A percentile compares a stretch with the other conserved stretches of the same genome.
Conservation (phyloP, 2,113 vertebrate genomes). For the Dicaeum eximium region DNA sequence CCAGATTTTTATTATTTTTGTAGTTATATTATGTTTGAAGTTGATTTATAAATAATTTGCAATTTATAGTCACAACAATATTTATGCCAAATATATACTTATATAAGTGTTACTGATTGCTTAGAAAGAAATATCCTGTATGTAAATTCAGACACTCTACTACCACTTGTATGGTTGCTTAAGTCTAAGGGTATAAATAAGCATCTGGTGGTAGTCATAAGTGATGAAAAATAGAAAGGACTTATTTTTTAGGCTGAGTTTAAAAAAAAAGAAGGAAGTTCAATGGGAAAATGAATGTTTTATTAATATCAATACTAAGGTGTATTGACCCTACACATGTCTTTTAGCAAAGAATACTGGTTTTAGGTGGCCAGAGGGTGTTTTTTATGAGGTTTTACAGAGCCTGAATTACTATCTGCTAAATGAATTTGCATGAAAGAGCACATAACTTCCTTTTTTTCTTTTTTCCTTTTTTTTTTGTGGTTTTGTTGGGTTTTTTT, state of each 20-base stretch:
- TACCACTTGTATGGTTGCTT: neutral
- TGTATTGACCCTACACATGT: neutral
- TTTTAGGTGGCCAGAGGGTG: neutral
- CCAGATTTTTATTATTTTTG: neutral
- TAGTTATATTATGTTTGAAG: neutral
- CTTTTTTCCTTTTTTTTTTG: fast-evolving
- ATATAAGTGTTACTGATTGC: neutral
- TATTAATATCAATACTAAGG: neutral
- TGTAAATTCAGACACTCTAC: neutral
- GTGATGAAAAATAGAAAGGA: neutral
- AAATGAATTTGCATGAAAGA: neutral
- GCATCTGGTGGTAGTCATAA: neutral
- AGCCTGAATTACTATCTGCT: neutral
- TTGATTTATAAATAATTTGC: neutral
- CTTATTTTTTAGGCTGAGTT: neutral
- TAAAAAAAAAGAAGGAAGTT: neutral
- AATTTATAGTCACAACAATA: neutral
- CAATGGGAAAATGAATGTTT: neutral
- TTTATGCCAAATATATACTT: neutral
- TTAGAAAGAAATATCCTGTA: neutral
- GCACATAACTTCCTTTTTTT: neutral
- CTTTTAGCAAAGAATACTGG: neutral
- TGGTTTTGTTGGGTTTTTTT: no score
- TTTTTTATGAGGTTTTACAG: neutral
- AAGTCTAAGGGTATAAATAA: neutral